Conservation (phyloP, 2,888 invertebrate genomes). For the Capitulum mitella region DNA sequence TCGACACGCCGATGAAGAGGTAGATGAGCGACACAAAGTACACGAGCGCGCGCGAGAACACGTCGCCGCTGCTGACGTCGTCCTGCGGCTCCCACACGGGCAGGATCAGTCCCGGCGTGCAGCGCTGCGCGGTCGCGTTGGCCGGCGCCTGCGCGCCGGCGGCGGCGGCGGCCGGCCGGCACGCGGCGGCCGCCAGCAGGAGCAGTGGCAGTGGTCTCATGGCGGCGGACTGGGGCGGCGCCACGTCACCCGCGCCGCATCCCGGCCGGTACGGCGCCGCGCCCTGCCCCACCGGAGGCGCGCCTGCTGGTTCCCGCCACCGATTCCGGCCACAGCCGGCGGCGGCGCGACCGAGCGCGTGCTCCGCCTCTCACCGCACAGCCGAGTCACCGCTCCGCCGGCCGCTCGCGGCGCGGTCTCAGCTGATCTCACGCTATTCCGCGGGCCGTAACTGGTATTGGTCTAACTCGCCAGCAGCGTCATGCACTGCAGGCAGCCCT, state of each 20-base stretch:
- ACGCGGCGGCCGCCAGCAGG: constrained; percentile 29
- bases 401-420: too few relatives aligned
- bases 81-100: constrained; percentile 82
- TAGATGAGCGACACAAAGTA: constrained; percentile 86
- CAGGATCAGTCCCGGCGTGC: constrained; percentile 76
- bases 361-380: too few relatives aligned
- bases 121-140: constrained; percentile 44
- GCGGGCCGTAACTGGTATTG: too few relatives aligned
- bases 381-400: too few relatives aligned
- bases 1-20: constrained; percentile 96
- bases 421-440: too few relatives aligned
- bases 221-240: neutral
- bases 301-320: too few relatives aligned
- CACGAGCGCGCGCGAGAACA: constrained; percentile 74
- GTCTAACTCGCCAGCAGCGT: too few relatives aligned
- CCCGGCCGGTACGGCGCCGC: too few relatives aligned
- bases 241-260: neutral
- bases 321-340: too few relatives aligned
- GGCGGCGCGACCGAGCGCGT: too few relatives aligned
- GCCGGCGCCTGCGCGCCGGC: constrained; percentile 24
- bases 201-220: constrained; percentile 28
- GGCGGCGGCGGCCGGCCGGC: neutral
- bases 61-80: constrained; percentile 65
- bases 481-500: too few relatives aligned
- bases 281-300: too few relatives aligned